Base-by-base conservation (phyloP, 2,797 vertebrate genomes). In the Centropyge bicolor region DNA sequence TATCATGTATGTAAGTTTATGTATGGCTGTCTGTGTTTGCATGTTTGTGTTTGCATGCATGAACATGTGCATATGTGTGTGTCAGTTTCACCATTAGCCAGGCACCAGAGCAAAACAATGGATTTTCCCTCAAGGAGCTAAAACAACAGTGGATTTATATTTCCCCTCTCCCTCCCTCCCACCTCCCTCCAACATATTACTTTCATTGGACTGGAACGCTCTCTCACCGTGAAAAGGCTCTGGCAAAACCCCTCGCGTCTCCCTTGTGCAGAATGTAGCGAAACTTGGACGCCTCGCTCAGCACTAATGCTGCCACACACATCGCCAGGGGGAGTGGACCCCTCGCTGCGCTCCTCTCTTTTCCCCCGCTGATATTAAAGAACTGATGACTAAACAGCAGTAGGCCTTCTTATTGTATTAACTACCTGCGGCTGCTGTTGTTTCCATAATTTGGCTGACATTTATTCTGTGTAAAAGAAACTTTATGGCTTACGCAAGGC, bases 71-170 rank as follows among this genome's bases (percentile, higher is more conserved):
- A 22, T 36, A 41, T 60, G 41, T 70, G 67, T 56, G 62, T 77
- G 74, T 71, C 36, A 43, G 68, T 70, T 80, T 77, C 64, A 60
- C 45, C 82, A 60, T 78, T 51, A 77, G 71, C 61, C 74, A 82
- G 81, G 84, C 77, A 87, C 78, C 80, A 86, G 79, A 91, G 57
- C 80, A 86, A 91, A 90, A 92, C 86, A 92, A 90, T 85, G 70
- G 88, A 87, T 78, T 93, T 92, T 91, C 90, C 86, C 86, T 62
- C 10, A 85, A 88, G 82, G 80, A 85, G 45, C 78, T 80, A 86
- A 88, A 88, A 86, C 85, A 93, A 91, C 86, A 89, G 79, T 22
- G 38, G 84, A 90, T 88, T 90, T 88, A 78, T 88, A 88, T 88
- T 84, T 78, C 82, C 79, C 55, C 65, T 1, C 36, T 51, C 22